These are phyloP conservation scores for Chaetops frenatus DNA, from an alignment of 2,113 vertebrate species.

Conservation along the genomic window DNA sequence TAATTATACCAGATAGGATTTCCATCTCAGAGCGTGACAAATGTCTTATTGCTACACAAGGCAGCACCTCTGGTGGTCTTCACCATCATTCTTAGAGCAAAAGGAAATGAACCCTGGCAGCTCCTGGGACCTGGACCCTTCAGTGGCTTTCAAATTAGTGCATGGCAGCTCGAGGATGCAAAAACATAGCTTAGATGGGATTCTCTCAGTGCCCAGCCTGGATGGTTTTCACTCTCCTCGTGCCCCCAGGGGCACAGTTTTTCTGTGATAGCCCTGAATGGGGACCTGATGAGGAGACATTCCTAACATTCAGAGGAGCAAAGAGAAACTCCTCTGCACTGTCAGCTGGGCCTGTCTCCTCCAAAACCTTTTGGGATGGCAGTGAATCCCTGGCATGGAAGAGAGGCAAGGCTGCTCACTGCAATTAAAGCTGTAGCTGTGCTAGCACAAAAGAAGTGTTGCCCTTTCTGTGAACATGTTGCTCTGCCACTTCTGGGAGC, in stretches of 20 bases:
- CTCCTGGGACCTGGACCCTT: not conserved
- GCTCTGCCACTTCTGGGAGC: not conserved
- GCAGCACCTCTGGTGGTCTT: constrained; percentile 49
- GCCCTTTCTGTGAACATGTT: not conserved
- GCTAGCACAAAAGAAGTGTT: not conserved
- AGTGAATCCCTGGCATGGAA: not conserved
- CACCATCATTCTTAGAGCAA: not conserved
- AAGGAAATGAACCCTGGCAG: not conserved
- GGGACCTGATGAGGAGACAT: not conserved
- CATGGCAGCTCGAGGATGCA: not conserved
- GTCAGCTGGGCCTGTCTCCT: not conserved
- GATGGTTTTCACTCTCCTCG: not conserved
- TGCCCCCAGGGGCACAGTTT: fast-evolving
- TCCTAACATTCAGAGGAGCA: not conserved
- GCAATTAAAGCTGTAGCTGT: not conserved
- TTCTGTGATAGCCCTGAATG: not conserved
- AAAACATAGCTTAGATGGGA: not conserved
- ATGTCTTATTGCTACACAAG: not conserved
- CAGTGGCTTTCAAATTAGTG: not conserved
- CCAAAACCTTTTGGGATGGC: not conserved
- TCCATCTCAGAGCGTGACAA: constrained; percentile 23
- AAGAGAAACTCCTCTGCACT: not conserved
- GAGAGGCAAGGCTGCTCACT: fast-evolving
- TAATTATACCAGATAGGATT: constrained; percentile 63
- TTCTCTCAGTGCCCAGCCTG: not conserved